Evolutionary conservation across 2,113 vertebrate species (phyloP).

Genomic region (Lophura nycthemera): DNA sequence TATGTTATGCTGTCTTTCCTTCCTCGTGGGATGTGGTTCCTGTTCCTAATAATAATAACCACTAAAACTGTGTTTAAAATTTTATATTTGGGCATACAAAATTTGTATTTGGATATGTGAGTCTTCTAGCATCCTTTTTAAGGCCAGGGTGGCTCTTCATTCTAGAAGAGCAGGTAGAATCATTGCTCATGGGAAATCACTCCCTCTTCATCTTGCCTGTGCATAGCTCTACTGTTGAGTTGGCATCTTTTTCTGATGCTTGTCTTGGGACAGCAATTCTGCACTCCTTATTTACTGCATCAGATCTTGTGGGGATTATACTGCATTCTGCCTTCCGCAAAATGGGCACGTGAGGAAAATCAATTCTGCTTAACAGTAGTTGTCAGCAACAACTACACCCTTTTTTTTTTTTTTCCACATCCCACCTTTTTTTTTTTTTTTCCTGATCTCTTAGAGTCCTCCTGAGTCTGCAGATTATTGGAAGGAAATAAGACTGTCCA

Average conservation of each 20-base stretch:
- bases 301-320: not conserved
- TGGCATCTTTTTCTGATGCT: not conserved
- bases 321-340: not conserved
- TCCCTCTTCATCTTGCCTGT: not conserved
- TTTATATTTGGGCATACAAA: not conserved
- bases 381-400: not conserved
- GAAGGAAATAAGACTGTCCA: not conserved
- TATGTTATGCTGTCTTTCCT: not conserved
- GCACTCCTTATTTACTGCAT: not conserved
- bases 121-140: not conserved
- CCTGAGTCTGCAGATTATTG: not conserved
- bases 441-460: not conserved
- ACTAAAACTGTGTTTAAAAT: not conserved
- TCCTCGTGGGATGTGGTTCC: not conserved
- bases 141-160: not conserved
- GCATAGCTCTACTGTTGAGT: not conserved
- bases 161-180: not conserved
- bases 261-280: not conserved
- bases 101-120: not conserved
- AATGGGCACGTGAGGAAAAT: not conserved
- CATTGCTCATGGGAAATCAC: not conserved
- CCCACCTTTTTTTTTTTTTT: not conserved
- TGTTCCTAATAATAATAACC: not conserved
- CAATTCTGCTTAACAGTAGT: not conserved
- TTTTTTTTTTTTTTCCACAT: not conserved